Conservation (phyloP, 2,888 invertebrate genomes). For the Iselma pallidipennis region DNA sequence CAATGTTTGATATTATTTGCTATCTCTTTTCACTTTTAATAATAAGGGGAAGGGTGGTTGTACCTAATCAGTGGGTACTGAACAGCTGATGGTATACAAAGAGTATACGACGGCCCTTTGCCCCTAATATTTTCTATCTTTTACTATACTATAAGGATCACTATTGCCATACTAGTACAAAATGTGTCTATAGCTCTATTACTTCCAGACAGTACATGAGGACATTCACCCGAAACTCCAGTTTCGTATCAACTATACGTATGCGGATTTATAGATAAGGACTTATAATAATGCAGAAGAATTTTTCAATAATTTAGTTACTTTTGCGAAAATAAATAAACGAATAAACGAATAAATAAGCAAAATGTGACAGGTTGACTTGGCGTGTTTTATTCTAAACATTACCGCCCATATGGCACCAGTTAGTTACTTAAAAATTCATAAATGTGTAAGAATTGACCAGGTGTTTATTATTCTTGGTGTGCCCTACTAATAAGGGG, state of each 20-base stretch:
- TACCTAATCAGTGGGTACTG: constrained; percentile 33
- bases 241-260: constrained; percentile 5
- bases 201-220: constrained; percentile 31
- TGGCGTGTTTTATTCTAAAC: too few relatives aligned
- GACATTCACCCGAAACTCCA: constrained; percentile 35
- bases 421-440: neutral
- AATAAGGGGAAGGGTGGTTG: constrained; percentile 36
- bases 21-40: constrained; percentile 24
- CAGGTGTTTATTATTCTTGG: constrained; percentile 14
- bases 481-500: constrained; percentile 17
- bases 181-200: constrained; percentile 27
- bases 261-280: neutral
- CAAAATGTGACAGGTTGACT: too few relatives aligned
- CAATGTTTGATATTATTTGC: constrained; percentile 12
- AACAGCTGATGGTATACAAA: constrained; percentile 44
- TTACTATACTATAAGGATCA: neutral
- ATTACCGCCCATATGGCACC: constrained; percentile 12
- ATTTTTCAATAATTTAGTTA: neutral
- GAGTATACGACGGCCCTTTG: constrained; percentile 16
- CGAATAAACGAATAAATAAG: too few relatives aligned
- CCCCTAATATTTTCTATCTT: constrained; percentile 9
- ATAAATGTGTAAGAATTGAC: constrained; percentile 8
- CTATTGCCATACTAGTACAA: neutral
- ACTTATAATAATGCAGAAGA: neutral
- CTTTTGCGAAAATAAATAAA: too few relatives aligned